Evolutionary conservation across 2,113 vertebrate genomes (phyloP), one percentile per base, ranked within the genome.

Genomic region (Carettochelys insculpta): DNA sequence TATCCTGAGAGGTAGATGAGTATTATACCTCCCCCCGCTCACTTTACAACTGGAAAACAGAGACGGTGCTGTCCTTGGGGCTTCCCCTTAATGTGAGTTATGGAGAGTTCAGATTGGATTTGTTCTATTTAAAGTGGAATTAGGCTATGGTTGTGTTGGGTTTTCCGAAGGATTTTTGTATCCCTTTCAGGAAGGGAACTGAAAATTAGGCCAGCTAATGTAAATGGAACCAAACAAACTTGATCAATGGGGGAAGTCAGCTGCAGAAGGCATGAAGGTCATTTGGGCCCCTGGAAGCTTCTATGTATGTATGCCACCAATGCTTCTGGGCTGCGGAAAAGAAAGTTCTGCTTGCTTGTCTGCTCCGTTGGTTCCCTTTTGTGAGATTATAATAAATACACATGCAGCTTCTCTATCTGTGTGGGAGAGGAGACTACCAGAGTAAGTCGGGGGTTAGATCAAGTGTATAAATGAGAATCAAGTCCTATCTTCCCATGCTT

Each of bases 191-290:
- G 82, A 24, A 88, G n/a, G 43, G 79, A 91, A 24, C 48, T 41
- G 54, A 89, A 92, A 96, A 91, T 43, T 94, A 89, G 93, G 91
- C 86, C 93, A 89, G 83, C 73, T 38, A 56, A 85, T 80, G 73
- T 89, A 94, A 95, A 89, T 89, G 87, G 61, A 89, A 29, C 73
- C 78, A 41, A 92, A 50, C 56, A 91, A 85, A 86, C 83, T 68
- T 92, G 89, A 56, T 95, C 77, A 76, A 20, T 47, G 73, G 34
- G 14, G 27, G 27, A 94, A 89, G 71, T 84, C 81, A 88, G n/a
- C 79, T 80, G 61, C 76, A 94, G 41, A 75, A 75, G 90, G 79
- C 86, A 85, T 76, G 79, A 25, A 27, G 41, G 25, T 75, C 45
- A 45, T 45, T 45, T 25, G 1, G 82, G 71, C 88, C 93, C 86